Conservation (phyloP, 2,797 vertebrate species). For the Podarcis lilfordi region DNA sequence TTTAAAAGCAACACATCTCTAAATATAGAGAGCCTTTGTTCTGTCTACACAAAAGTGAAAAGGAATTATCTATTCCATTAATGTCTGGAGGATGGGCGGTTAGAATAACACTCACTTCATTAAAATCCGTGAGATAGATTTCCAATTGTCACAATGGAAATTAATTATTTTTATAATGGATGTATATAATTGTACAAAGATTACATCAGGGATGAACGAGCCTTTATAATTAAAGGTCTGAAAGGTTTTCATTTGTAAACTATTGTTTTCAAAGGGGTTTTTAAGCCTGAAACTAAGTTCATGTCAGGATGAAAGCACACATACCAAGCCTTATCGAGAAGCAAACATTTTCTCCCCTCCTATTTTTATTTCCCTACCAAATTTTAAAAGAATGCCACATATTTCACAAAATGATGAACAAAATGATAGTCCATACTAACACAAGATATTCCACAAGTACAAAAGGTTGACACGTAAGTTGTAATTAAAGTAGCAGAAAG, state of each 20-base stretch:
- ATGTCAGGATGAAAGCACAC: neutral
- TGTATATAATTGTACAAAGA: slow-evolving; percentile 35
- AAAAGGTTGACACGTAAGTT: too few relatives aligned
- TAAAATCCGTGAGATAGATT: slow-evolving; percentile 34
- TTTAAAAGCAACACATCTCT: neutral
- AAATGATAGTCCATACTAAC: too few relatives aligned
- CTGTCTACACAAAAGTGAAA: neutral
- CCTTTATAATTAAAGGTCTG: slow-evolving; percentile 18
- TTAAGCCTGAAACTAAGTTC: neutral
- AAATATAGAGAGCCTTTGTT: neutral
- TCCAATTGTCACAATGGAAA: slow-evolving; percentile 30
- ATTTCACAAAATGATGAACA: too few relatives aligned
- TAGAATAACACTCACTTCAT: slow-evolving; percentile 8
- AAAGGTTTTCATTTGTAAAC: slow-evolving; percentile 22
- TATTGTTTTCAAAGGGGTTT: neutral
- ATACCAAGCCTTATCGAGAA: neutral
- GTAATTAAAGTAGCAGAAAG: too few relatives aligned
- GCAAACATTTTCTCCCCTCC: neutral
- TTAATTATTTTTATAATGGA: slow-evolving; percentile 46
- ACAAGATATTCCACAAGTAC: too few relatives aligned
- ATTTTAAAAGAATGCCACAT: too few relatives aligned
- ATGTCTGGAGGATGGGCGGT: neutral
- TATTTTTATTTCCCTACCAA: neutral
- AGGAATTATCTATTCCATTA: slow-evolving; percentile 23
- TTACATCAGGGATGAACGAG: slow-evolving; percentile 23